Conservation (phyloP, 2,888 invertebrate species). For the Punctoribates punctum region DNA sequence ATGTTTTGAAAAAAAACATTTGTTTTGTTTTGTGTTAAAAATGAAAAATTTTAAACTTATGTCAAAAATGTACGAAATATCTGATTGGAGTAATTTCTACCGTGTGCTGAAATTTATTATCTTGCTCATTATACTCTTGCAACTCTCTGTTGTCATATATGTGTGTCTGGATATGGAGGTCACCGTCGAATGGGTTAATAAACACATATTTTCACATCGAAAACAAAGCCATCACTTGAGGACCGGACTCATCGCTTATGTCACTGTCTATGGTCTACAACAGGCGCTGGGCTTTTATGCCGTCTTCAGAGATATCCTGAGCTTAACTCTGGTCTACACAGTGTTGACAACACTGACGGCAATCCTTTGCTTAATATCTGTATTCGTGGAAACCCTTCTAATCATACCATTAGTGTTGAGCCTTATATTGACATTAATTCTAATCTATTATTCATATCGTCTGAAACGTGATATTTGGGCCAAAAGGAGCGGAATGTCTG, state of each 20-base stretch:
- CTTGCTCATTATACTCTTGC: background rate
- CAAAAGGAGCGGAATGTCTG: background rate
- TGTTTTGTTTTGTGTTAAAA: no score
- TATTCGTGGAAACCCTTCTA: background rate
- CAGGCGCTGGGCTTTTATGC: background rate
- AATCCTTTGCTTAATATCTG: slow-evolving; percentile 5
- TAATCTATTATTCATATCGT: background rate
- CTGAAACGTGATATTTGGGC: background rate
- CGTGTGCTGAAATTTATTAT: background rate
- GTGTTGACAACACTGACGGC: background rate
- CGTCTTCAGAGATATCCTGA: background rate
- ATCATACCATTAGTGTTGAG: background rate
- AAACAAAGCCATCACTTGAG: background rate
- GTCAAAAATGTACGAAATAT: background rate
- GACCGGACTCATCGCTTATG: background rate
- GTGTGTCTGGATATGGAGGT: background rate
- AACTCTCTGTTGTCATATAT: background rate
- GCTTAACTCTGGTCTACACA: background rate
- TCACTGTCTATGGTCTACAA: background rate
- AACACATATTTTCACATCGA: background rate
- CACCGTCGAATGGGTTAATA: background rate
- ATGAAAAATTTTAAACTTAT: background rate
- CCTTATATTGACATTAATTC: background rate
- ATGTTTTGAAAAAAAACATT: no score
- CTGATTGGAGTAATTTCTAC: background rate